phyloP scores from a whole-genome alignment of 2,797 vertebrate genomes.

The Pygocentrus nattereri region DNA sequence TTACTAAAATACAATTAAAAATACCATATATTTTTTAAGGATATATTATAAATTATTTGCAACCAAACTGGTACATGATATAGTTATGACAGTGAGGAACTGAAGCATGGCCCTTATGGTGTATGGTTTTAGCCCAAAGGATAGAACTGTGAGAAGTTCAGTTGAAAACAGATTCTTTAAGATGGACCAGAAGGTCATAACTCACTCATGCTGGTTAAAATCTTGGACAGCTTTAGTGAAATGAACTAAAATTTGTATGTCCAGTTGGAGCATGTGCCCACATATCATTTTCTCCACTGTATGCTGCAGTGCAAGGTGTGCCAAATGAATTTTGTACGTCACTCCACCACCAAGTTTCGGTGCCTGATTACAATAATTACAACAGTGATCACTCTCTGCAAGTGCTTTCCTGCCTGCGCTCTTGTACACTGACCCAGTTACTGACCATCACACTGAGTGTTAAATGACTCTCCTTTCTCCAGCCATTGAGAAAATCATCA shows the following conservation, averaged over 20 bases:
- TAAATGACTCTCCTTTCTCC: not conserved
- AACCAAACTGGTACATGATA: not conserved
- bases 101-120: not conserved
- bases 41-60: not conserved
- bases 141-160: not conserved
- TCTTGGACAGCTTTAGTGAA: no score
- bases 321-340: slow-evolving; percentile 30
- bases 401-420: slow-evolving; percentile 6
- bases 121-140: not conserved
- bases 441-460: not conserved
- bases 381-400: slow-evolving; percentile 7
- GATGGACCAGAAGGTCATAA: not conserved
- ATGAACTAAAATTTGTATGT: not conserved
- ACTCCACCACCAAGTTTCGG: slow-evolving; percentile 18
- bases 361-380: slow-evolving; percentile 15
- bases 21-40: no score
- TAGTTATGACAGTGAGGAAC: not conserved
- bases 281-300: slow-evolving; percentile 7
- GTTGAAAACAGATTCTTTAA: no score
- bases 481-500: not conserved
- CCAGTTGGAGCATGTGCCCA: not conserved
- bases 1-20: no score
- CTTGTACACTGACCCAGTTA: not conserved
- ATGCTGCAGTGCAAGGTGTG: not conserved
- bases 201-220: not conserved